Evolutionary conservation across 2,888 invertebrate genomes (phyloP).

Genomic region (Agrilus cyanescens): DNA sequence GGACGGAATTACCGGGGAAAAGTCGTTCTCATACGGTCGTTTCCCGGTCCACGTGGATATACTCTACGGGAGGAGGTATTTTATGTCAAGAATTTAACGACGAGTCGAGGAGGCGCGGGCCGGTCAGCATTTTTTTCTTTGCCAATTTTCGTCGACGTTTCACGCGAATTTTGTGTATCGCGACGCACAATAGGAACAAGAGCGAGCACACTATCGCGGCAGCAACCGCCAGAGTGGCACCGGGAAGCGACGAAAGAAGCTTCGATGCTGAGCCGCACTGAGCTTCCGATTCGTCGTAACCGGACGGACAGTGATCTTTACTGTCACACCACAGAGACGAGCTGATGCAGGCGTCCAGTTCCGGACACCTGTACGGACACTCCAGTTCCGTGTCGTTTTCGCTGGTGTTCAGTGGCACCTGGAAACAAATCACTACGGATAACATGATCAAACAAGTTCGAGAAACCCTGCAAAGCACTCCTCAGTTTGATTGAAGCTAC

Average conservation of each 20-base stretch:
- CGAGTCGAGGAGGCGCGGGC: conserved; percentile 52
- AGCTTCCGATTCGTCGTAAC: conserved; percentile 60
- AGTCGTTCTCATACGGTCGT: conserved; percentile 68
- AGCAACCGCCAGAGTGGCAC: conserved; percentile 45
- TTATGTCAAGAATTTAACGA: conserved; percentile 74
- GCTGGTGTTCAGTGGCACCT: conserved; percentile 37
- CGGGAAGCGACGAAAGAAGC: conserved; percentile 40
- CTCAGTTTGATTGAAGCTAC: conserved; percentile 27
- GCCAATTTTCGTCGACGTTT: conserved; percentile 40
- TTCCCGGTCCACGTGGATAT: conserved; percentile 86
- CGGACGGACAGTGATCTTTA: conserved; percentile 50
- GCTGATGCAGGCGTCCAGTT: conserved; percentile 68
- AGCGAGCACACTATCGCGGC: conserved; percentile 45
- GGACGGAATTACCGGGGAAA: conserved; percentile 31
- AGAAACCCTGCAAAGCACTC: too few species aligned
- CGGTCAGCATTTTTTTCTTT: conserved; percentile 38
- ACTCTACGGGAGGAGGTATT: conserved; percentile 74
- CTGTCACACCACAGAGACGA: conserved; percentile 66
- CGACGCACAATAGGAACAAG: conserved; percentile 45
- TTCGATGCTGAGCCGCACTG: conserved; percentile 48
- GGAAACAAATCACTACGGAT: too few species aligned
- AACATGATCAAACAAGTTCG: too few species aligned
- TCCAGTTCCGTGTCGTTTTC: conserved; percentile 44
- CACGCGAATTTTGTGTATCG: conserved; percentile 44
- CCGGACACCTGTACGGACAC: conserved; percentile 54